Base-by-base conservation (phyloP, 2,797 vertebrate species). In the Takifugu ocellatus region DNA sequence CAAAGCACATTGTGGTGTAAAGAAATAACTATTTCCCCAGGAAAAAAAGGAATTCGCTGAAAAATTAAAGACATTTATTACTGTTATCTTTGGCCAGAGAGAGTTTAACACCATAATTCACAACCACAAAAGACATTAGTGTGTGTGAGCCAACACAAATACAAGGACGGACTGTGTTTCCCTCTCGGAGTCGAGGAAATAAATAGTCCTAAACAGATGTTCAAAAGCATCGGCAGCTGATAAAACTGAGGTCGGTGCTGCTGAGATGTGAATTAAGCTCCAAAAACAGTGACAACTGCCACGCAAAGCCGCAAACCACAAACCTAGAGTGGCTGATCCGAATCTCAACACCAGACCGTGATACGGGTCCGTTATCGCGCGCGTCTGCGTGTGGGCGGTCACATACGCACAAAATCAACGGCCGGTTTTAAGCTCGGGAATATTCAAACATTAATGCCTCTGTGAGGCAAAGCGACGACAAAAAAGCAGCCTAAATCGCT, bases 141-240 rank as follows among this genome's bases (percentile, higher is more conserved):
- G 44, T 64, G 69, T 63, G 49, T 25, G 10, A 64, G 49, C 42
- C 53, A 68, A 66, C 68, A 55, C 63, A 70, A 75, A 72, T 21
- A 46, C 52, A 44, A 58, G 11, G 61, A 68, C 67, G 56, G 24
- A 46, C 62, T 43, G 47, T 48, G 43, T 46, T 46, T 21, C 54
- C 57, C 60, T 52, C 46, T 75, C 75, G 76, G 54, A 53, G 56
- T 66, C 68, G 70, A 69, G 76, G 74, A 81, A 83, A 82, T 66
- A 63, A 21, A 21, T 21, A 21, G 21, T 24, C 3, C 62, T 27
- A 52, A 78, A 66, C 70, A 77, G 61, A 70, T 69, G 70, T 72
- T 53, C 43, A 25, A 1, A 21, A 58, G 57, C 61, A 68, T 70
- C 75, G 76, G 66, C 29, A 59, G 24, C 54, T 15, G 59, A 27